These are phyloP conservation scores for Hippoglossus hippoglossus DNA, from an alignment of 2,797 vertebrate species.

Conservation along the genomic window DNA sequence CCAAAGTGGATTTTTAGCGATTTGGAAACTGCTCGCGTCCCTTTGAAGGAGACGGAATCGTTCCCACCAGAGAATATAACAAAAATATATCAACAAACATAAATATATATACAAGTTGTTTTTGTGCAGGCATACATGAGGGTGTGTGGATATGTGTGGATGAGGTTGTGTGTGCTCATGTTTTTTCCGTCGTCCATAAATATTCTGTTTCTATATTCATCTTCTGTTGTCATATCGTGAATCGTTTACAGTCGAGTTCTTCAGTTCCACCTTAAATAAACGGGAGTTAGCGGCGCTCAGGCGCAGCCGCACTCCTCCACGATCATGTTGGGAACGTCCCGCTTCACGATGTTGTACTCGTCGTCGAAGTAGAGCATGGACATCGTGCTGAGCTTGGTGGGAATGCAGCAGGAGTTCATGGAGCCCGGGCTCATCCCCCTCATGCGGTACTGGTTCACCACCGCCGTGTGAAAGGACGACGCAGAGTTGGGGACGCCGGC, in stretches of 20 bases:
- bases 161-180: conserved; percentile 46
- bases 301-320: conserved; percentile 99
- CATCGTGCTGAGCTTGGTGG: conserved; percentile 98
- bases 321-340: conserved; percentile 99
- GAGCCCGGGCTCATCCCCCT: conserved; percentile 94
- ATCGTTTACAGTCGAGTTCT: conserved; percentile 6
- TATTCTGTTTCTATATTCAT: conserved; percentile 69
- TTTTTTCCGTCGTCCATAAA: conserved; percentile 76
- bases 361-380: conserved; percentile 99
- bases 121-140: conserved; percentile 75
- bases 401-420: conserved; percentile 98
- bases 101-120: conserved; percentile 86
- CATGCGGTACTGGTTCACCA: conserved; percentile 99
- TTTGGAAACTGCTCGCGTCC: conserved; percentile 55
- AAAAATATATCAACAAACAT: conserved; percentile 79
- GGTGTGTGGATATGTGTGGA: conserved; percentile 58
- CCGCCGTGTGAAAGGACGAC: conserved; percentile 97
- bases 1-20: conserved; percentile 33
- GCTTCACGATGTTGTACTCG: conserved; percentile 99
- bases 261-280: conserved; percentile 53
- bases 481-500: conserved; percentile 94
- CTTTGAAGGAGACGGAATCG: conserved; percentile 37
- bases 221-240: conserved; percentile 34
- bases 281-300: conserved; percentile 73
- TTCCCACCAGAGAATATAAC: conserved; percentile 61